Evolutionary conservation across 2,888 invertebrate genomes (phyloP), one percentile per base, ranked within the genome.

Genomic region (Amaurobius ferox): DNA sequence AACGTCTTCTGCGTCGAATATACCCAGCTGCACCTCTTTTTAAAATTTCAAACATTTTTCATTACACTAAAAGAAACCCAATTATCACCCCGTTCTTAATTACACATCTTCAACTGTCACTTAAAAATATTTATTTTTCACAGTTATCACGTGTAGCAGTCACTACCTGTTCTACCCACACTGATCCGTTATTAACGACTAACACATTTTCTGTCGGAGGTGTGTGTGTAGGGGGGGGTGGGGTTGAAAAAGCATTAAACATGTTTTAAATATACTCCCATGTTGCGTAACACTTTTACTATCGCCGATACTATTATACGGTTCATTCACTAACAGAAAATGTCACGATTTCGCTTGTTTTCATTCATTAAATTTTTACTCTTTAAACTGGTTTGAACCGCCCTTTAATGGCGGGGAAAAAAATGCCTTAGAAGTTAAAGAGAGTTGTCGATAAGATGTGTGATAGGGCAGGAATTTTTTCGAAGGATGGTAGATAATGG

Each of bases 401-500:
- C 55, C 55, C 23, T 5, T n/a, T n/a, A 23, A 55, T 23, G 3
- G 55, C 1, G 23, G 11, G n/a, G 44, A 16, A 13, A 23, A 23
- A 55, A 55, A 44, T 35, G 6, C 6, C 5, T 5, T 35, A 9
- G 35, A 35, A 23, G 23, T 16, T 6, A 55, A 55, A 23, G n/a
- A 44, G 44, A 16, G 55, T 23, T 55, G 55, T 55, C 55, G 55
- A 55, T 55, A 55, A 11, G 19, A 55, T n/a, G 55, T 55, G 5
- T 19, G 55, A 55, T 55, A 55, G 19, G 55, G 23, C 11, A 55
- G 55, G 55, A 55, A 55, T 55, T 55, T 23, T 19, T 55, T 19
- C 55, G 55, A 55, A 55, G 55, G 55, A 55, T 23, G 55, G 23
- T 55, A 23, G 19, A 55, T 55, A 55, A 55, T 55, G 55, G 55